Conservation (phyloP, 2,888 invertebrate genomes). For the Ennomos fuscantarius region DNA sequence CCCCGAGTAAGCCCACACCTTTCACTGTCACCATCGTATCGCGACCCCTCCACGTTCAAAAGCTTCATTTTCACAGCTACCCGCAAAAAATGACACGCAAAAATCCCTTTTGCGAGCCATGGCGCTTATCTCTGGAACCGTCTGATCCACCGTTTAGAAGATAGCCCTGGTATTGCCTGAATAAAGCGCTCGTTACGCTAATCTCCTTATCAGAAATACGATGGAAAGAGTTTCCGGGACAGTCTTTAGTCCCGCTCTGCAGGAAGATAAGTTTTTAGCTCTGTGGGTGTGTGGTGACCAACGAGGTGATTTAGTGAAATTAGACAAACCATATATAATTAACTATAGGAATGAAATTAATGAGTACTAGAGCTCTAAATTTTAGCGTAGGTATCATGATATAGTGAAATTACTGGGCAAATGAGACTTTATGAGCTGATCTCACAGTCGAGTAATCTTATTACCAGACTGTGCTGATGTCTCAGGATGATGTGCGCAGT, state of each 20-base stretch:
- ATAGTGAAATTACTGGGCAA: too few species aligned
- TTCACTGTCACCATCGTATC: constrained; percentile 6
- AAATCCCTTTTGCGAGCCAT: constrained; percentile 25
- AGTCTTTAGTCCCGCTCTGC: constrained; percentile 19
- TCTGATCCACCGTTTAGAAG: constrained; percentile 43
- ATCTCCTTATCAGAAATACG: constrained; percentile 42
- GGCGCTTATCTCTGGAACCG: constrained; percentile 33
- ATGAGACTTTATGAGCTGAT: too few species aligned
- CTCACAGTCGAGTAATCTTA: too few species aligned
- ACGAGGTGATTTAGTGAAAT: not conserved
- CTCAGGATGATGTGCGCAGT: too few species aligned
- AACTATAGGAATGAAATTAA: not conserved
- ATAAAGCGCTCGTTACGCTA: constrained; percentile 42
- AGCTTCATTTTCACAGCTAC: constrained; percentile 26
- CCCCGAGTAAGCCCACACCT: not conserved
- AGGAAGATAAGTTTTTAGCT: constrained; percentile 18
- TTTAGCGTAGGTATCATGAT: too few species aligned
- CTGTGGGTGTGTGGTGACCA: constrained; percentile 12
- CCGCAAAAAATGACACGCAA: constrained; percentile 31
- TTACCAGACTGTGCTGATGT: too few species aligned
- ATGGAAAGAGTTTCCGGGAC: constrained; percentile 34
- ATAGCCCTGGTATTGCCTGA: constrained; percentile 38
- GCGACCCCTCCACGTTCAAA: constrained; percentile 18
- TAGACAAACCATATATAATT: too few species aligned
- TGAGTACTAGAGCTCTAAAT: too few species aligned